Percentiles rank a stretch among this genome's conserved stretches.
Evolutionary conservation across 2,113 vertebrate genomes (phyloP).

Genomic region (Semicossyphus pulcher): DNA sequence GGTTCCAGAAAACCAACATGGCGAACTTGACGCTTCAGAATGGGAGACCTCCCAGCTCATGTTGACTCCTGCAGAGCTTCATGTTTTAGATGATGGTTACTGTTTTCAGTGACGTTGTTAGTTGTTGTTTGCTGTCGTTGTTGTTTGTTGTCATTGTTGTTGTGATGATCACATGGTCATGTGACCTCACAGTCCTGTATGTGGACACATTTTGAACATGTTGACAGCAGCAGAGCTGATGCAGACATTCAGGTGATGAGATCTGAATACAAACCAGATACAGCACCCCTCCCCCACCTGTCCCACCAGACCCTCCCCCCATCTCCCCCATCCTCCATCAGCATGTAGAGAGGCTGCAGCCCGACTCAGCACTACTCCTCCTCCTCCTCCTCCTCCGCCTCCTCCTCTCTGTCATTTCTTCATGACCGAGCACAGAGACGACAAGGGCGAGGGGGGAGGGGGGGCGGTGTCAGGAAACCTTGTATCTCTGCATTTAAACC

Average conservation of each 20-base stretch:
- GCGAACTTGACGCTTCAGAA: no score
- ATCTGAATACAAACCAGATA: slow-evolving; percentile 57
- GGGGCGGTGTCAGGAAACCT: no score
- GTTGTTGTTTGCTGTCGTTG: no score
- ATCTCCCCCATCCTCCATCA: slow-evolving; percentile 27
- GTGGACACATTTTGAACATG: neutral
- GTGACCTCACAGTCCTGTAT: no score
- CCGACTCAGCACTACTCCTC: neutral
- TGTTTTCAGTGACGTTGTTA: no score
- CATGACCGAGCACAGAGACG: slow-evolving; percentile 15
- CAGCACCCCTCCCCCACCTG: slow-evolving; percentile 38
- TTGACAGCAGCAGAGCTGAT: neutral
- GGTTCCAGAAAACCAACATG: no score
- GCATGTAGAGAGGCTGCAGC: slow-evolving; percentile 31
- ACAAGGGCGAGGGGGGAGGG: neutral
- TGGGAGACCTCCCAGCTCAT: no score
- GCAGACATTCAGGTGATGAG: slow-evolving; percentile 38
- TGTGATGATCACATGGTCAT: neutral
- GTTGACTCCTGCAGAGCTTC: no score
- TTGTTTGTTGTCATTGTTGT: neutral
- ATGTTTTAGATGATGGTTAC: no score
- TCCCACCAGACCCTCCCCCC: neutral
- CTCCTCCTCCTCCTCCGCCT: neutral
- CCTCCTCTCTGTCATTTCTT: slow-evolving; percentile 35
- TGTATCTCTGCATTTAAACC: no score